phyloP scores from a whole-genome alignment of 1,140 invertebrate genomes.

The Triops cancriformis region DNA sequence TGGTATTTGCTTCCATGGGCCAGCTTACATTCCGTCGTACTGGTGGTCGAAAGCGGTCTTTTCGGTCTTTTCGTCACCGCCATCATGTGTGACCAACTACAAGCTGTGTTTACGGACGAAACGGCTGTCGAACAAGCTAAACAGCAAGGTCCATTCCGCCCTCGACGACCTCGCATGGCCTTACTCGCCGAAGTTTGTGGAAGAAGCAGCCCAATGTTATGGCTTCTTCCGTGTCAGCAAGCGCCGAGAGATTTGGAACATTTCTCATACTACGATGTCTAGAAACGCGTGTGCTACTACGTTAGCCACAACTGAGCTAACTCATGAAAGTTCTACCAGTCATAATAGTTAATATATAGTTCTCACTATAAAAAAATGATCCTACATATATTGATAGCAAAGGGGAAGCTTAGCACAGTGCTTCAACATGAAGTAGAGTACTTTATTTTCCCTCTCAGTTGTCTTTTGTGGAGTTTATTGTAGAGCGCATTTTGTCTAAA shows the following conservation, averaged over 20 bases:
- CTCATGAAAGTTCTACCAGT: too few species aligned
- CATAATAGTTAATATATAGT: too few species aligned
- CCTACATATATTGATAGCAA: too few species aligned
- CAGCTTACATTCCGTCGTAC: slow-evolving; percentile 74
- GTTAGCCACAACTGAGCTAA: not conserved
- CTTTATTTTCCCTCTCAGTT: too few species aligned
- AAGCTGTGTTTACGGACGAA: slow-evolving; percentile 72
- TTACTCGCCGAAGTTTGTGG: slow-evolving; percentile 73
- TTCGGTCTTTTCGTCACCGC: slow-evolving; percentile 85
- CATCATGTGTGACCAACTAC: slow-evolving; percentile 80
- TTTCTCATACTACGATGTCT: slow-evolving; percentile 33
- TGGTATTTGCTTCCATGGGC: slow-evolving; percentile 36
- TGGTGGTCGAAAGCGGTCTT: slow-evolving; percentile 70
- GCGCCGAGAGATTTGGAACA: slow-evolving; percentile 32
- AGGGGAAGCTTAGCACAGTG: too few species aligned
- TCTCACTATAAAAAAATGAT: too few species aligned
- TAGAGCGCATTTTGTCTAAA: too few species aligned
- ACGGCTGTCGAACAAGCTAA: slow-evolving; percentile 68
- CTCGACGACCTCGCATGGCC: slow-evolving; percentile 55
- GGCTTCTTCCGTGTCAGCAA: slow-evolving; percentile 53
- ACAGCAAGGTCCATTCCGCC: slow-evolving; percentile 55
- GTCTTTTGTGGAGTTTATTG: too few species aligned
- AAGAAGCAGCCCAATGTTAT: slow-evolving; percentile 54
- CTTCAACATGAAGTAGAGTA: too few species aligned
- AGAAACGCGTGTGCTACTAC: not conserved